These are phyloP conservation scores for Aplochiton taeniatus DNA, from an alignment of 2,797 vertebrate species.

Conservation along the genomic window DNA sequence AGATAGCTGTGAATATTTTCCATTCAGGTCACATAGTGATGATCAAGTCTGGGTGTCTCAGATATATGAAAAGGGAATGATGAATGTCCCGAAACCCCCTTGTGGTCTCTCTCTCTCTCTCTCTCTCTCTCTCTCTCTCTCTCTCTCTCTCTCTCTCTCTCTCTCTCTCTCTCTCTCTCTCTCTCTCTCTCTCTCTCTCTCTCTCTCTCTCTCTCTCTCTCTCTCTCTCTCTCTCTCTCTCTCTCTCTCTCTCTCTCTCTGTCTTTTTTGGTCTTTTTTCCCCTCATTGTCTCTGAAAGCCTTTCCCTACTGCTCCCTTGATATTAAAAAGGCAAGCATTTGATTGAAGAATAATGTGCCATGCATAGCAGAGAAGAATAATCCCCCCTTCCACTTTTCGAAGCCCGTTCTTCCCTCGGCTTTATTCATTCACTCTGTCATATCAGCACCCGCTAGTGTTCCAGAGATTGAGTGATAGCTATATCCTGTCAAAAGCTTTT, in stretches of 20 bases:
- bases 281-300: neutral
- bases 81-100: slow-evolving; percentile 60
- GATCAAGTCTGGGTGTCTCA: slow-evolving; percentile 29
- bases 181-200: slow-evolving; percentile 23
- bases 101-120: slow-evolving; percentile 43
- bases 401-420: slow-evolving; percentile 53
- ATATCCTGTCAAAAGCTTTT: slow-evolving; percentile 69
- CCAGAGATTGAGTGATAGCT: slow-evolving; percentile 60
- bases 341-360: slow-evolving; percentile 68
- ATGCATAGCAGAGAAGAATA: slow-evolving; percentile 63
- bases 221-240: slow-evolving; percentile 3
- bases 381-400: slow-evolving; percentile 45
- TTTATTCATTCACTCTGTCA: slow-evolving; percentile 63
- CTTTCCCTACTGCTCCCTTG: slow-evolving; percentile 42
- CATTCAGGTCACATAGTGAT: slow-evolving; percentile 11
- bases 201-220: slow-evolving; percentile 43
- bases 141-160: too few species aligned
- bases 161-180: neutral
- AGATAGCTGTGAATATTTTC: slow-evolving; percentile 14
- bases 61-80: slow-evolving; percentile 26
- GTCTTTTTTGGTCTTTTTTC: neutral
- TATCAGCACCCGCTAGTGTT: slow-evolving; percentile 47
- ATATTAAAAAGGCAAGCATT: slow-evolving; percentile 62
- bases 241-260: slow-evolving; percentile 19
- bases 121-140: neutral